Evolutionary conservation across 1,140 invertebrate species (phyloP), one percentile per base, ranked within the genome.

Genomic region (Monochamus saltuarius): DNA sequence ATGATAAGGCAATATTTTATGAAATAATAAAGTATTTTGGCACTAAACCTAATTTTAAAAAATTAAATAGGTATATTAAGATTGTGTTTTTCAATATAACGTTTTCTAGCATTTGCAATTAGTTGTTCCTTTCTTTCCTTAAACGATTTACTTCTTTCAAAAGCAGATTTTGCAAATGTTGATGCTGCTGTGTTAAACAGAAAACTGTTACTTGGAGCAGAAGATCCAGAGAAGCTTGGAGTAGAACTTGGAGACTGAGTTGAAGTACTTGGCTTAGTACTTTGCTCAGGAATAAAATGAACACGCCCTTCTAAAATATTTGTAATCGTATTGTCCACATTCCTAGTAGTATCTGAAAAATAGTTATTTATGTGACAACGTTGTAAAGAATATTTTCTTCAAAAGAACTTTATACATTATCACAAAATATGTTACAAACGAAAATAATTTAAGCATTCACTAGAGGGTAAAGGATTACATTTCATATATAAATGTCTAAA

Each of bases 81-180:
- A 16, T 84, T 84, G 69, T 93, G 87, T 76, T 92, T 93, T 73
- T 89, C 82, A 55, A 91, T 88, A 73, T 92, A 94, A 66, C 84
- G 84, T 77, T 83, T 81, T 53, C 89, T 80, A 11, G 91, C 90
- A 70, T 86, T 85, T 10, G 85, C 87, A 62, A 94, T 87, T 79
- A 94, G 85, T 67, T 86, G 83, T 51, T 83, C 80, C 78, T 94
- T 94, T 42, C 87, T 79, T 71, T 92, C 89, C 67, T 90, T 84
- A 73, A 89, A 89, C 22, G 88, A 89, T 59, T 83, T 69, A 67
- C 82, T 84, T 60, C 87, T 77, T 59, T 85, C 85, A 58, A 79
- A 78, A 0, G 87, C 85, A n/a, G 78, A 83, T 66, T 83, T 85
- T 0, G 83, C 79, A 75, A 89, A 87, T 42, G 75, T 73, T 7